These are phyloP conservation scores for Lasioglossum pauxillum DNA, from an alignment of 2,888 invertebrate genomes.

Conservation along the genomic window DNA sequence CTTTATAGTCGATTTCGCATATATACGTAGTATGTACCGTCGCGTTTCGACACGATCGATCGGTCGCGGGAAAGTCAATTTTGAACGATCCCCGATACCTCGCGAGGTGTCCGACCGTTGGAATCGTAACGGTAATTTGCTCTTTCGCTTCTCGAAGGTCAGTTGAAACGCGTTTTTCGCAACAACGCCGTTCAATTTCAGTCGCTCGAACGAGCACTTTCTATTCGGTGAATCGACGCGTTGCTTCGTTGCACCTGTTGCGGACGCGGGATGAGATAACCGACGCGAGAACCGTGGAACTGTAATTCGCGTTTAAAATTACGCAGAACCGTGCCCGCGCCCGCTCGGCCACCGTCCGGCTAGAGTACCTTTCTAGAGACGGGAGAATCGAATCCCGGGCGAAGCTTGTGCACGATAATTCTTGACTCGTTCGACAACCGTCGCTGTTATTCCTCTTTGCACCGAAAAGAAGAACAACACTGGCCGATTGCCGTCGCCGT, in stretches of 20 bases:
- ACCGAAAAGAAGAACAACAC: background rate
- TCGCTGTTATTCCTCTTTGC: background rate
- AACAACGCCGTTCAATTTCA: conserved; percentile 30
- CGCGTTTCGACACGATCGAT: conserved; percentile 9
- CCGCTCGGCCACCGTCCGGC: background rate
- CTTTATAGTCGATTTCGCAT: background rate
- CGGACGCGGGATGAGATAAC: background rate
- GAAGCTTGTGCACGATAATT: background rate
- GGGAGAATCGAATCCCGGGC: background rate
- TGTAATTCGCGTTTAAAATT: background rate
- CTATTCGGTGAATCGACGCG: conserved; percentile 20
- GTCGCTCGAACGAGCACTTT: conserved; percentile 26
- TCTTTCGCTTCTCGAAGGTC: conserved; percentile 39
- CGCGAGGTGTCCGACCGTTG: conserved; percentile 19
- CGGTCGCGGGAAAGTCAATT: background rate
- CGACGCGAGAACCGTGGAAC: background rate
- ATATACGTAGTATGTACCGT: background rate
- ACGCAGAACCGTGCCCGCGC: background rate
- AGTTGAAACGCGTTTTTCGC: conserved; percentile 35
- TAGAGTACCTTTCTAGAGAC: background rate
- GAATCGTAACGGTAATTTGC: conserved; percentile 29
- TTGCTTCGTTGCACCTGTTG: background rate
- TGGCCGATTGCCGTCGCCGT: background rate
- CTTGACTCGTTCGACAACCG: background rate
- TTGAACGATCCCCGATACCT: background rate